These are phyloP conservation scores for Drosophila orosa DNA, from an alignment of 1,140 invertebrate species.

Conservation along the genomic window DNA sequence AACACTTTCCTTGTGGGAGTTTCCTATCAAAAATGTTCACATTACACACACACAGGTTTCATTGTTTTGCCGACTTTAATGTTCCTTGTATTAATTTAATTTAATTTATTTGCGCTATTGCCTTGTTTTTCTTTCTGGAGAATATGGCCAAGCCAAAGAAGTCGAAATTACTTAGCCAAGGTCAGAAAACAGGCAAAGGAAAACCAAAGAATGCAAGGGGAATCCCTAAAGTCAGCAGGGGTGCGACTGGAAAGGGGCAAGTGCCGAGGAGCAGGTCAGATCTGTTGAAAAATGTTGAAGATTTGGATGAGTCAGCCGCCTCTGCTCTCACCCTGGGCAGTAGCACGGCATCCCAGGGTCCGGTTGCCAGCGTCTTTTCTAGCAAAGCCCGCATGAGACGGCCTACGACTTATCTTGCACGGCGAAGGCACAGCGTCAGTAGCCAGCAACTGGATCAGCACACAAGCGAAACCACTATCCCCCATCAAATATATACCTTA, in stretches of 20 bases:
- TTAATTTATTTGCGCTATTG: not conserved
- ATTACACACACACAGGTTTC: not conserved
- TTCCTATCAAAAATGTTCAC: conserved; percentile 16
- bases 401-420: too few relatives aligned
- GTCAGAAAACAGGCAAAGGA: not conserved
- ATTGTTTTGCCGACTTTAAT: not conserved
- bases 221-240: not conserved
- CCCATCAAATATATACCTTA: not conserved
- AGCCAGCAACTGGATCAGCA: too few relatives aligned
- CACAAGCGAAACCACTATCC: not conserved
- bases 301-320: not conserved
- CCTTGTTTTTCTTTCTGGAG: not conserved
- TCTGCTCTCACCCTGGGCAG: not conserved
- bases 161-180: not conserved
- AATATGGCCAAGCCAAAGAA: conserved; percentile 7
- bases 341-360: not conserved
- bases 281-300: not conserved
- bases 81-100: not conserved
- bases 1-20: not conserved
- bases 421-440: too few relatives aligned
- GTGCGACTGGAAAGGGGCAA: not conserved
- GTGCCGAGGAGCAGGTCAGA: not conserved
- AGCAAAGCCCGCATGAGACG: too few relatives aligned
- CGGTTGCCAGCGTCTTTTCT: too few relatives aligned
- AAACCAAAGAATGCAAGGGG: too few relatives aligned